These are phyloP conservation scores for Malurus melanocephalus DNA, from an alignment of 2,113 vertebrate genomes.

Conservation along the genomic window DNA sequence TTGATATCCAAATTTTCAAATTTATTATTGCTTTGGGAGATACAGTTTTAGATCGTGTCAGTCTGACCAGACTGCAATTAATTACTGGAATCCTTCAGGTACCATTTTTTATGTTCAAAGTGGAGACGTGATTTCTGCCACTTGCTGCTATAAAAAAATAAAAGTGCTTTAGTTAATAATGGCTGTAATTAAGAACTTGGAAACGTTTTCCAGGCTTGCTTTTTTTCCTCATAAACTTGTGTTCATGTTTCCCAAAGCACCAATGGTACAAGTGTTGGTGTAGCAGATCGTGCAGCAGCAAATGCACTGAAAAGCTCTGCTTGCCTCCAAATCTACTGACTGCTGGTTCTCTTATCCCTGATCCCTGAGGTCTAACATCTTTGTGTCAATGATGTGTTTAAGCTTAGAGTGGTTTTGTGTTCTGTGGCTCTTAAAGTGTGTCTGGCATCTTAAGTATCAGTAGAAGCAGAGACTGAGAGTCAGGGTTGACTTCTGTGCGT, in stretches of 20 bases:
- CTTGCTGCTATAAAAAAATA: neutral
- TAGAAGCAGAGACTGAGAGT: neutral
- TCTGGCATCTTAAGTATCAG: neutral
- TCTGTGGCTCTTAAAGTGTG: neutral
- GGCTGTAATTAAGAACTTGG: neutral
- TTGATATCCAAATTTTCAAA: neutral
- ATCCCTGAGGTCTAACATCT: neutral
- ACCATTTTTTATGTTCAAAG: neutral
- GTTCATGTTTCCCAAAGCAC: neutral
- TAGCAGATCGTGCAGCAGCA: rapidly evolving
- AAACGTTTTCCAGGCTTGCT: neutral
- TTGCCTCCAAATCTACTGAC: neutral
- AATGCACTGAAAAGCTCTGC: neutral
- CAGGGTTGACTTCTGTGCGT: neutral
- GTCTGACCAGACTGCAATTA: neutral
- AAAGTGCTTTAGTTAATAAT: neutral
- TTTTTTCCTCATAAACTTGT: neutral
- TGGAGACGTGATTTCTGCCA: neutral
- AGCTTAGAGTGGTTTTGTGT: neutral
- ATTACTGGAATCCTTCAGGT: slow-evolving; percentile 1
- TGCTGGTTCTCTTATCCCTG: neutral
- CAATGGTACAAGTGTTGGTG: neutral
- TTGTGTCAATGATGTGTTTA: neutral
- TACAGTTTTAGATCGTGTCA: neutral
- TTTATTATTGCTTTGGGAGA: neutral